phyloP scores from a whole-genome alignment of 2,797 vertebrate genomes.

The Momotus momota region DNA sequence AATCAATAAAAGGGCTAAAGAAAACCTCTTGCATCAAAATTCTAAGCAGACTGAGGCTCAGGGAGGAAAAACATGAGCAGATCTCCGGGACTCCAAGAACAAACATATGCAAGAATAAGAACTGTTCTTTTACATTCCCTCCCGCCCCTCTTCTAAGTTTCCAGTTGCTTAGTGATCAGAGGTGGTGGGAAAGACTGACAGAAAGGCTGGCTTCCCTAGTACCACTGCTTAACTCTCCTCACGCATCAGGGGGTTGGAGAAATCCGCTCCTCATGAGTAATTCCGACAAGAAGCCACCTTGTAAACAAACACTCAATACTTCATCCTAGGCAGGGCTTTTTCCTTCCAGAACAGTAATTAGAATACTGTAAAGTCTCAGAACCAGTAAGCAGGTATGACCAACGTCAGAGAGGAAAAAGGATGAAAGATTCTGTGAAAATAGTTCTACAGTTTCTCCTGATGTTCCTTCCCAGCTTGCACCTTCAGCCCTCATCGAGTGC shows the following conservation, averaged over 20 bases:
- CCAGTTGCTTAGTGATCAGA: not conserved
- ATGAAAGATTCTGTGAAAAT: not conserved
- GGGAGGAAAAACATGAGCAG: not conserved
- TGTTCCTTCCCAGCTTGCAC: not conserved
- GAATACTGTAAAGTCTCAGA: not conserved
- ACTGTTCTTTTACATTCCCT: slow-evolving; percentile 16
- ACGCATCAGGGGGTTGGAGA: not conserved
- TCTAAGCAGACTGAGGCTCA: not conserved
- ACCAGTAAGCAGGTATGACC: not conserved
- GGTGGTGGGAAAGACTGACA: not conserved
- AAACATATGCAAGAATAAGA: not conserved
- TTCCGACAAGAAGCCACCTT: not conserved
- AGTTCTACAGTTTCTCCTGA: not conserved
- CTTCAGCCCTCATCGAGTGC: not conserved
- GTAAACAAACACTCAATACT: not conserved
- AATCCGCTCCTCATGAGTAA: not conserved
- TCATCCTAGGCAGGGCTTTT: not conserved
- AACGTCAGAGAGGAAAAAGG: not conserved
- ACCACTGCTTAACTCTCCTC: not conserved
- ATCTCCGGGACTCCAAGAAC: not conserved
- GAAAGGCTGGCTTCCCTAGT: not conserved
- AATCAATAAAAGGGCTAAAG: not conserved
- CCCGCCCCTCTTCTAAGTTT: not conserved
- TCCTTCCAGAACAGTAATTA: not conserved
- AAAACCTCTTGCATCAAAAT: not conserved